Evolutionary conservation across 2,113 vertebrate genomes (phyloP).

Genomic region (Centropristis striata): DNA sequence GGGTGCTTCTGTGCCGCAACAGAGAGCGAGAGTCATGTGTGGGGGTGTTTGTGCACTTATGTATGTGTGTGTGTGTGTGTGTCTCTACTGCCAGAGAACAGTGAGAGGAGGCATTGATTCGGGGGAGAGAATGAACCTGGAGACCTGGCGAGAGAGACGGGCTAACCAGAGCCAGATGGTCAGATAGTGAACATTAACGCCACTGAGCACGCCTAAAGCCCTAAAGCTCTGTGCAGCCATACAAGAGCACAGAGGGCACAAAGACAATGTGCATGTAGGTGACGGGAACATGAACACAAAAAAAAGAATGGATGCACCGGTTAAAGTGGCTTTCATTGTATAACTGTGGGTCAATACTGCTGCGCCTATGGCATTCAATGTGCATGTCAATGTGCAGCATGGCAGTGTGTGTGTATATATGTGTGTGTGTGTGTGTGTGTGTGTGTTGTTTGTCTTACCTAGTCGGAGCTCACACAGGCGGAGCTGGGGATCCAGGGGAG

Average conservation of each 20-base stretch:
- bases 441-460: constrained; percentile 71
- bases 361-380: neutral
- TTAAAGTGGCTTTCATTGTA: neutral
- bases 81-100: constrained; percentile 67
- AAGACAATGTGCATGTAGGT: neutral
- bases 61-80: constrained; percentile 40
- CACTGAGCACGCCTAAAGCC: constrained; percentile 23
- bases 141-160: constrained; percentile 69
- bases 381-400: constrained; percentile 8
- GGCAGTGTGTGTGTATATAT: neutral
- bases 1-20: constrained; percentile 73
- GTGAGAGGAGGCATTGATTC: constrained; percentile 79
- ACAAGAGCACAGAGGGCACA: constrained; percentile 7
- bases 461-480: constrained; percentile 90
- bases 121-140: constrained; percentile 77
- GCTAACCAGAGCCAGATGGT: constrained; percentile 83
- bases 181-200: constrained; percentile 67
- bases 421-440: constrained; percentile 14
- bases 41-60: constrained; percentile 44
- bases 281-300: neutral
- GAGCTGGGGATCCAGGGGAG: constrained; percentile 96
- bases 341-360: neutral
- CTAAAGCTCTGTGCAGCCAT: constrained; percentile 9
- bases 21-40: constrained; percentile 61
- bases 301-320: neutral